These are phyloP conservation scores for Macrosteles quadrilineatus DNA, from an alignment of 1,140 invertebrate species.

Conservation along the genomic window DNA sequence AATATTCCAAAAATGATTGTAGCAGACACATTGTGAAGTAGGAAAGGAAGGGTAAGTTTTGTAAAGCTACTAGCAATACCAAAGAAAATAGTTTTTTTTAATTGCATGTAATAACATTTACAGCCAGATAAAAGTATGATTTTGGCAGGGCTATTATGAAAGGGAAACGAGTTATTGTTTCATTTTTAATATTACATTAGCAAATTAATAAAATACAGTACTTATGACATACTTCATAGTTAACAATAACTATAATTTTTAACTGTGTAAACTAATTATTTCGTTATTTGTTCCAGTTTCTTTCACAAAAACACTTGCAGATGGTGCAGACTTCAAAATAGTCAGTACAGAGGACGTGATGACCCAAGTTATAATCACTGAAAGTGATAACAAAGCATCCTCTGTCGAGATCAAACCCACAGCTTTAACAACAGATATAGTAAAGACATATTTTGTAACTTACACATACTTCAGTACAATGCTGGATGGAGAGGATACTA, in stretches of 20 bases:
- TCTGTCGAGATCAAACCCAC: constrained; percentile 50
- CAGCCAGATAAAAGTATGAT: too few relatives aligned
- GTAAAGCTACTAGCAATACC: too few relatives aligned
- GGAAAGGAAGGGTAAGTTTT: too few relatives aligned
- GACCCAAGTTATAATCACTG: constrained; percentile 66
- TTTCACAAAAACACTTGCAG: constrained; percentile 63
- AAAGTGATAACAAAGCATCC: constrained; percentile 54
- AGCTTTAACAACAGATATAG: constrained; percentile 53
- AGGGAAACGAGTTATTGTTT: too few relatives aligned
- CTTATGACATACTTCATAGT: constrained; percentile 33
- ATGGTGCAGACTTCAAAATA: constrained; percentile 56
- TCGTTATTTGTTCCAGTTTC: constrained; percentile 51
- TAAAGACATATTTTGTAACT: constrained; percentile 65
- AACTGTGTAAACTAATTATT: constrained; percentile 39
- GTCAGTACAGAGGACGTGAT: constrained; percentile 64
- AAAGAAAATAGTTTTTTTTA: too few relatives aligned
- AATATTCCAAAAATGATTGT: too few relatives aligned
- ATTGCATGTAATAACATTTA: too few relatives aligned
- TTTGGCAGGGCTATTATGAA: too few relatives aligned
- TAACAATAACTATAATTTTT: constrained; percentile 36
- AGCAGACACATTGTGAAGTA: too few relatives aligned
- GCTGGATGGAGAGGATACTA: constrained; percentile 57
- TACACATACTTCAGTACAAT: constrained; percentile 64
- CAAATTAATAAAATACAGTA: too few relatives aligned
- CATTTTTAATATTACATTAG: too few relatives aligned